Percentiles rank a stretch among this genome's conserved stretches.
Conservation (phyloP, 2,888 invertebrate genomes). For the Macaria liturata region DNA sequence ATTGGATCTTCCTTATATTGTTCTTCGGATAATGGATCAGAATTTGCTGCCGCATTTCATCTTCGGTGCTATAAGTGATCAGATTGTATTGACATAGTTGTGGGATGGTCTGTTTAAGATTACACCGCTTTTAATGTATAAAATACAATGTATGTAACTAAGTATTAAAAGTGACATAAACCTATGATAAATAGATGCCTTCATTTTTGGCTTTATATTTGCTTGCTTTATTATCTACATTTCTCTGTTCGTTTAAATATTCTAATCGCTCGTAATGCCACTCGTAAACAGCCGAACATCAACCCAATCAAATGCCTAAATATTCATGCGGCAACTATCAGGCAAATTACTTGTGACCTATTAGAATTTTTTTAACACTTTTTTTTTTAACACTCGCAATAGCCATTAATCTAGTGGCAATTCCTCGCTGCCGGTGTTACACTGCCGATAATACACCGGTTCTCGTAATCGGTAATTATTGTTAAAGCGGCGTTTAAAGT, state of each 20-base stretch:
- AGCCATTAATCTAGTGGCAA: constrained; percentile 50
- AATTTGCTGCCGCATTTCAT: constrained; percentile 41
- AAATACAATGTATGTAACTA: too few species aligned
- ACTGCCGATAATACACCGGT: constrained; percentile 56
- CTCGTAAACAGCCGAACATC: too few species aligned
- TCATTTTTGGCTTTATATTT: too few species aligned
- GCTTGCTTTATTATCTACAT: too few species aligned
- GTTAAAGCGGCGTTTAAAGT: constrained; percentile 74
- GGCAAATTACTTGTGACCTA: constrained; percentile 23
- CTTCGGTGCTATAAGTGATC: constrained; percentile 20
- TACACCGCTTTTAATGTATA: too few species aligned
- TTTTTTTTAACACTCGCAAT: constrained; percentile 37
- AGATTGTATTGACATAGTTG: constrained; percentile 2
- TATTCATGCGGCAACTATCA: constrained; percentile 17
- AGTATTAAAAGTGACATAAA: too few species aligned
- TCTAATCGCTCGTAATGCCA: too few species aligned
- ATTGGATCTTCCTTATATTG: constrained; percentile 62
- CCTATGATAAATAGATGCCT: too few species aligned
- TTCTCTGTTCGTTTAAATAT: too few species aligned
- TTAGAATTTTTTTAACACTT: too few species aligned
- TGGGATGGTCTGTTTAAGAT: not conserved
- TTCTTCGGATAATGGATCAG: constrained; percentile 46
- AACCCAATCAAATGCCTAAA: constrained; percentile 12
- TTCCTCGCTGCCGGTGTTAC: constrained; percentile 49
- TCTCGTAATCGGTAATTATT: constrained; percentile 73